Conservation (phyloP, 2,113 vertebrate species). For the Sinocyclocheilus grahami region DNA sequence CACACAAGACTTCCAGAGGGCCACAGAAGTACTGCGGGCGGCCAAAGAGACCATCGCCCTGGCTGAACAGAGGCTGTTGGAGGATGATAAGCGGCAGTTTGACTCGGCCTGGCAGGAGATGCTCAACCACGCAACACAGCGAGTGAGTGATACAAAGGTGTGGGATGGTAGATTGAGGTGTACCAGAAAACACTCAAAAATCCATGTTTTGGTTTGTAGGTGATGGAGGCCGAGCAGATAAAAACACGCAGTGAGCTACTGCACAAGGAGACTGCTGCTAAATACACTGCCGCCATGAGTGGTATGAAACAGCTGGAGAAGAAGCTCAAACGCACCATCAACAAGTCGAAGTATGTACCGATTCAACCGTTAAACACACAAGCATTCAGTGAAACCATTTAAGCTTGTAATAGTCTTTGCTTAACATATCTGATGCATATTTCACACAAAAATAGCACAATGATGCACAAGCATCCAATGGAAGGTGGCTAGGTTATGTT, state of each 20-base stretch:
- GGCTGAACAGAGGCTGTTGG: slow-evolving; percentile 90
- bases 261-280: slow-evolving; percentile 93
- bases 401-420: not conserved
- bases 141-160: slow-evolving; percentile 72
- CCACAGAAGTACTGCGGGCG: slow-evolving; percentile 90
- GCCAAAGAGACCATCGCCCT: slow-evolving; percentile 96
- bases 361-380: not conserved
- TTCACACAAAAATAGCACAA: not conserved
- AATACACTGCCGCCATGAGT: slow-evolving; percentile 87
- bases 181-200: not conserved
- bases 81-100: slow-evolving; percentile 93
- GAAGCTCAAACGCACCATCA: slow-evolving; percentile 95
- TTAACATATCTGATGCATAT: not conserved
- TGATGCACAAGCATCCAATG: not conserved
- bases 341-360: slow-evolving; percentile 90
- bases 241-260: slow-evolving; percentile 90
- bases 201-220: slow-evolving; percentile 71
- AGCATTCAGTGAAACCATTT: not conserved
- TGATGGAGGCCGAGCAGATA: slow-evolving; percentile 95
- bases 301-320: slow-evolving; percentile 97
- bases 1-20: slow-evolving; percentile 91
- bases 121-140: slow-evolving; percentile 96
- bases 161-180: not conserved
- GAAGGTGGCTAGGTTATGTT: not conserved
- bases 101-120: slow-evolving; percentile 99